Evolutionary conservation across 2,888 invertebrate species (phyloP), one percentile per base, ranked within the genome.

Genomic region (Scaptomyza parva): DNA sequence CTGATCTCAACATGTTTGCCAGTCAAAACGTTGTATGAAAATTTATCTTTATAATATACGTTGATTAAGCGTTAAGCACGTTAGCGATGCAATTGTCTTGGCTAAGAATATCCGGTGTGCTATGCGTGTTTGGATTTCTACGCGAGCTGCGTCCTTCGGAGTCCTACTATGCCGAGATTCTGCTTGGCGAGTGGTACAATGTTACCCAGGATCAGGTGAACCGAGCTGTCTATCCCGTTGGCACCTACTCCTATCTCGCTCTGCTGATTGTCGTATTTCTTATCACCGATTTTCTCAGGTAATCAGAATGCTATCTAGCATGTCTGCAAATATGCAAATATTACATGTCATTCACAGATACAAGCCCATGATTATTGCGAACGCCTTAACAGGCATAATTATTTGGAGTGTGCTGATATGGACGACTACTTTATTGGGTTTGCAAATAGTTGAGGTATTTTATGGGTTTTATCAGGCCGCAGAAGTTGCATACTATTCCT

Each of bases 401-500:
- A 94, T 97, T 30, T 98, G 96, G 94, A 91, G 94, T 9, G 93
- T 97, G 80, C 92, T 98, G 35, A 92, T 97, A 59, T 95, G 96
- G 94, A 96, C 96, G 0, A 92, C 93, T 53, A 95, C 94, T 33
- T 91, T 98, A 71, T 87, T 93, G 69, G 94, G 94, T 83, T 92
- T 98, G 88, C 96, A 97, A 92, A 93, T 92, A 57, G 92, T 94
- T 54, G 93, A 96, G 92, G 93, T 94, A 33, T 92, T 94, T 74
- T 97, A 96, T 90, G 98, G 98, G 1, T 93, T 96, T 12, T 97
- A 96, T 88, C 94, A 96, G 91, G 96, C 98, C 0, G 94, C 96
- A 1, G 98, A 98, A 92, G 96, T 98, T 2, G 98, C 98, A 0
- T 98, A 98, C 90, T 96, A 95, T 88, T 97, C 97, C 0, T 98